Conservation (phyloP, 2,797 vertebrate genomes). For the Phoebastria nigripes region DNA sequence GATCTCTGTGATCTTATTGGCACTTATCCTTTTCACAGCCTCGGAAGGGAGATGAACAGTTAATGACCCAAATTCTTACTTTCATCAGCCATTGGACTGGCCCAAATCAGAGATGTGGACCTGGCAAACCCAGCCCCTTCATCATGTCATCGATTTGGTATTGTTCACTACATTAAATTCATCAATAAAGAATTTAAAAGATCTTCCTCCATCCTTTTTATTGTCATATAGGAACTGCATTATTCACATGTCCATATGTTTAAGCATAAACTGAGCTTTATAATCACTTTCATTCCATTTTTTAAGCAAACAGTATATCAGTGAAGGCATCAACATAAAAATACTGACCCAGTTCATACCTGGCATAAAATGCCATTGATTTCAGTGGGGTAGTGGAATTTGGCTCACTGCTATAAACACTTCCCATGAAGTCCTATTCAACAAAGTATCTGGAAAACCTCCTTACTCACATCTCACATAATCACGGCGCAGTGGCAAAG, state of each 20-base stretch:
- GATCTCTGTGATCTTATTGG: not conserved
- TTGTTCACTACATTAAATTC: slow-evolving; percentile 24
- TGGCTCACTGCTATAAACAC: not conserved
- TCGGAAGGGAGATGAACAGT: not conserved
- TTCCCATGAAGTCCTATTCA: not conserved
- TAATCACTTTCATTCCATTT: not conserved
- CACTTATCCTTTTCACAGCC: not conserved
- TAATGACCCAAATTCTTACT: not conserved
- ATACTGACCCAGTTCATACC: not conserved
- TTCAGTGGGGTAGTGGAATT: not conserved
- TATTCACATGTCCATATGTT: not conserved
- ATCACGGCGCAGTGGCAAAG: not conserved
- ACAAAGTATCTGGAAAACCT: not conserved
- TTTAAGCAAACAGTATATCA: not conserved
- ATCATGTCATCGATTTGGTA: not conserved
- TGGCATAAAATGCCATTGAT: not conserved
- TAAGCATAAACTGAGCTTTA: slow-evolving; percentile 13
- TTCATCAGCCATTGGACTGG: not conserved
- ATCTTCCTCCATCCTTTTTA: slow-evolving; percentile 1
- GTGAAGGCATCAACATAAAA: slow-evolving; percentile 4
- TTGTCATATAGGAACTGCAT: not conserved
- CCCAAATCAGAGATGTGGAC: not conserved
- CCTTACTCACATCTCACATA: not conserved
- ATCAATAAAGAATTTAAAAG: slow-evolving; percentile 27
- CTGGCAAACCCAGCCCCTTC: not conserved